Conservation (phyloP, 1,140 invertebrate species). For the Pachypeltis micranthus region DNA sequence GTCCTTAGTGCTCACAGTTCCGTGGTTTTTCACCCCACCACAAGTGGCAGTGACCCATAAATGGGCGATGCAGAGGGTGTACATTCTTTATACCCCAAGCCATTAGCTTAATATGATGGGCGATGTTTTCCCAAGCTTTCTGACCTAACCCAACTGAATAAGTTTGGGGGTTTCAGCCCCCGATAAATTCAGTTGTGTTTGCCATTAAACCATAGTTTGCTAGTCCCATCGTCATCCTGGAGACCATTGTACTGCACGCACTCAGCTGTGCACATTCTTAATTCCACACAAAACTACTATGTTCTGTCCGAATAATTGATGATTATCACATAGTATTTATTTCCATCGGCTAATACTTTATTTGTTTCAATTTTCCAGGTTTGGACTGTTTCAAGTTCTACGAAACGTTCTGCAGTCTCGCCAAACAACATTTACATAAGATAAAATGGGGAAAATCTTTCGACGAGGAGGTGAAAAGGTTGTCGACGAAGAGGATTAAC, state of each 20-base stretch:
- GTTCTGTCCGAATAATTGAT: background rate
- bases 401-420: constrained; percentile 1
- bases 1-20: too few relatives aligned
- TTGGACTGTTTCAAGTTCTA: constrained; percentile 1
- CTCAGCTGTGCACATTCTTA: background rate
- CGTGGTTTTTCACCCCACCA: too few relatives aligned
- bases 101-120: too few relatives aligned
- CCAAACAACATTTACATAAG: background rate
- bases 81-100: too few relatives aligned
- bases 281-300: background rate
- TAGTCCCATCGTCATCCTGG: background rate
- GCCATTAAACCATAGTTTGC: too few relatives aligned
- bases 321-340: background rate
- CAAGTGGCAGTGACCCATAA: too few relatives aligned
- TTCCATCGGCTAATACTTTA: background rate
- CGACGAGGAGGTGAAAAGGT: constrained; percentile 17
- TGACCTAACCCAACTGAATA: too few relatives aligned
- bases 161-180: too few relatives aligned
- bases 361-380: background rate
- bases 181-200: too few relatives aligned
- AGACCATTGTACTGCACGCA: background rate
- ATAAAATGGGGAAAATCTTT: constrained; percentile 11
- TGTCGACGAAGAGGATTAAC: constrained; percentile 33
- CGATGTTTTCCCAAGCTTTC: too few relatives aligned
- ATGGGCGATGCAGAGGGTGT: too few relatives aligned